These are phyloP conservation scores for Larimichthys crocea DNA, from an alignment of 2,113 vertebrate species.

Conservation along the genomic window DNA sequence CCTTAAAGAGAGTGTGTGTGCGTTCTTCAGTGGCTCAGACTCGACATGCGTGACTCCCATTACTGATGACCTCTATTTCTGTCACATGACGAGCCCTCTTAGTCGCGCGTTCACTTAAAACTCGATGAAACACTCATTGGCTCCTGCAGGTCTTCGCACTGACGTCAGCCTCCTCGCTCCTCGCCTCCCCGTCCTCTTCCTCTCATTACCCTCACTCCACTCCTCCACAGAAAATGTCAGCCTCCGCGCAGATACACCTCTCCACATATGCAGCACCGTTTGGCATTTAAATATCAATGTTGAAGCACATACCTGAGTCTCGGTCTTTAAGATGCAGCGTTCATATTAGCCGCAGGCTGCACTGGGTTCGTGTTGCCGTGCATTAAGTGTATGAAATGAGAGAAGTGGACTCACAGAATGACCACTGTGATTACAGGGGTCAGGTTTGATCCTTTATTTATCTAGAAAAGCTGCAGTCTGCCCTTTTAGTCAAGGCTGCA, in stretches of 20 bases:
- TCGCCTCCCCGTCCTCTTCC: background rate
- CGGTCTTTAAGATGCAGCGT: conserved; percentile 38
- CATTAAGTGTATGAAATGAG: background rate
- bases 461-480: background rate
- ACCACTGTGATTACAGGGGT: too few species aligned
- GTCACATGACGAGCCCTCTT: conserved; percentile 41
- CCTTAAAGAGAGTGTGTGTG: background rate
- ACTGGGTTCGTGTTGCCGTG: background rate
- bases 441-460: conserved; percentile 4
- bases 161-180: background rate
- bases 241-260: conserved; percentile 31
- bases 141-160: background rate
- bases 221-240: conserved; percentile 67
- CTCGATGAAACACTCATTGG: background rate
- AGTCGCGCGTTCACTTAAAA: conserved; percentile 1
- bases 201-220: conserved; percentile 26
- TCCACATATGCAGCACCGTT: conserved; percentile 28
- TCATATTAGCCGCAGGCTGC: background rate
- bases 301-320: background rate
- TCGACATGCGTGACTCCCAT: conserved; percentile 24
- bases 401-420: background rate
- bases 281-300: conserved; percentile 74
- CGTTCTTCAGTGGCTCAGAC: background rate
- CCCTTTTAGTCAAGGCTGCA: background rate
- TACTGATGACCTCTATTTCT: conserved; percentile 33